Base-by-base conservation (phyloP, 2,888 invertebrate species). In the Aelia acuminata region DNA sequence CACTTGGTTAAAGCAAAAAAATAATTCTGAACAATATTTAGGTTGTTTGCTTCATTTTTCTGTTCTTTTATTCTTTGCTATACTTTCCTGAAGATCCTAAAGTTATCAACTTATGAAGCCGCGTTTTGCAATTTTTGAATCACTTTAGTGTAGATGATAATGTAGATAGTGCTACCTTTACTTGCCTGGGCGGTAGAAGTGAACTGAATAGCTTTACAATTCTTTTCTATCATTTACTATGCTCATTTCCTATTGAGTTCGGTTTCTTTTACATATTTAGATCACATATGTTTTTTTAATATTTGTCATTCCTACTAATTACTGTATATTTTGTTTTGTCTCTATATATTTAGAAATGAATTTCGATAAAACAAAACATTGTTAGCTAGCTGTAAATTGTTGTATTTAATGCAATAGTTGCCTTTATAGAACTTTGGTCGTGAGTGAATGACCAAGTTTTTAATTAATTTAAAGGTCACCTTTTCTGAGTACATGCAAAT, bases 1-100 rank as follows among this genome's bases (percentile, higher is more conserved):
- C 57, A 13, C 26, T 57, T 53, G 1, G n/a, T 53, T n/a, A 53
- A 5, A 1, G 13, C 13, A 26, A 57, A 26, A 13, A 13, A 57
- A 57, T n/a, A 13, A 4, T 53, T 1, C 1, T n/a, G 13, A 26
- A n/a, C n/a, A 8, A 43, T 57, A 92, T 90, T 88, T 89, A 70
- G 49, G 35, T 7, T 26, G 11, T 39, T n/a, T 43, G 35, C 26
- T 84, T 87, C 85, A 26, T 48, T 47, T 88, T 53, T n/a, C 53
- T 53, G n/a, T 8, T 10, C 53, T 20, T 11, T 3, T 22, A 20
- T 31, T 31, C 39, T 35, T 20, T 35, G 75, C 13, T 39, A 39
- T 39, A 39, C 39, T 75, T 75, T 39, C 13, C 22, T 18, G 18
- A 53, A 22, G n/a, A n/a, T 11, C 1, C n/a, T n/a, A n/a, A 53